phyloP scores from a whole-genome alignment of 64 coral and sea anemone species.

The Cladopsammia gracilis region DNA sequence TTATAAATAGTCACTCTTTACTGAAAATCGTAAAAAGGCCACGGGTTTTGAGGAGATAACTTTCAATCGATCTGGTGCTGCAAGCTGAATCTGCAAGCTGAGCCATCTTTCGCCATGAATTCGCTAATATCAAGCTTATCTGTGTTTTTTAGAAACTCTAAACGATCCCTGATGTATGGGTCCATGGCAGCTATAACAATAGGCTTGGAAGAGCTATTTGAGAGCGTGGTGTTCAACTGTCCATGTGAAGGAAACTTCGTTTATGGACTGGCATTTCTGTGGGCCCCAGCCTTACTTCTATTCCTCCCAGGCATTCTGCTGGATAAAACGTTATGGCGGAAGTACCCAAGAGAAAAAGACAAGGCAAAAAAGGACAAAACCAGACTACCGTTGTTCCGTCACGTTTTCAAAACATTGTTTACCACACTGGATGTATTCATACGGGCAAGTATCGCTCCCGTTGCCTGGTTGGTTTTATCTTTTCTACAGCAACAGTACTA shows the following conservation, averaged over 20 bases:
- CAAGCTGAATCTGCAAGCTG: too few relatives aligned
- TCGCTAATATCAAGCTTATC: not conserved
- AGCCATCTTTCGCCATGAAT: not conserved
- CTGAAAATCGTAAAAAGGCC: too few relatives aligned
- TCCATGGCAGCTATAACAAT: not conserved
- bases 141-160: conserved; percentile 15
- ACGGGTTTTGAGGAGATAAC: not conserved
- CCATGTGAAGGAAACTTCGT: conserved; percentile 1
- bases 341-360: not conserved
- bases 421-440: not conserved
- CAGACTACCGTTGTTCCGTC: not conserved
- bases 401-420: not conserved
- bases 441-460: not conserved
- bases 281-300: not conserved
- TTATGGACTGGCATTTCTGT: conserved; percentile 26
- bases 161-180: conserved; percentile 12
- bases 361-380: too few relatives aligned
- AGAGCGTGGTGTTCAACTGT: not conserved
- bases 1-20: too few relatives aligned
- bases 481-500: conserved; percentile 36
- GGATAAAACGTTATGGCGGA: not conserved
- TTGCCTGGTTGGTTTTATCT: not conserved
- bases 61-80: not conserved
- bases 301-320: conserved; percentile 1
- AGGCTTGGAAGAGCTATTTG: conserved; percentile 15